Base-by-base conservation (phyloP, 2,113 vertebrate species). In the Tyrannus savana region DNA sequence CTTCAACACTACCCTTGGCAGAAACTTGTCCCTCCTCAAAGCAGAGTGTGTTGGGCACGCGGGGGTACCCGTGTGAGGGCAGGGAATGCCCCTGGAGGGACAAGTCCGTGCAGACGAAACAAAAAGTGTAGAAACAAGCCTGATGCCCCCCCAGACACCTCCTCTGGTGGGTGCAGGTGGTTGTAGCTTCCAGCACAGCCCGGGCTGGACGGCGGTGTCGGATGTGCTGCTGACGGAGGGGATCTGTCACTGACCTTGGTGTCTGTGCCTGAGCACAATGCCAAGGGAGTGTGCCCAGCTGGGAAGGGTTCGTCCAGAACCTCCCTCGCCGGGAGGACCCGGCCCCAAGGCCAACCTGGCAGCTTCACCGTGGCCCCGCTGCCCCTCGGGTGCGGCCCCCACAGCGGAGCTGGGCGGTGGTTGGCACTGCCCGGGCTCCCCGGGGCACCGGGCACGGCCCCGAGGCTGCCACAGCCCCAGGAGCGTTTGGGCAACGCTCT, bases 201-300 rank as follows among this genome's bases (percentile, higher is more conserved):
- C 1, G 0, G 0, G 50, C 66, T 21, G 74, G 52, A 3, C 2
- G 0, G 28, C 0, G 6, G 44, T 7, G 5, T 25, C 0, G 0
- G 74, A 23, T 9, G 39, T 10, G 31, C 92, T 12, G 42, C 81
- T 9, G 64, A 44, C 13, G 8, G 25, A 28, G 74, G 24, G 31
- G 3, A n/a, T 58, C 28, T 10, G 66, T 13, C 12, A 1, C 71
- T 8, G 93, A 83, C 79, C 93, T 79, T 19, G 78, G 72, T 1
- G 66, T 75, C 33, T 7, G 74, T 8, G 8, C 7, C 17, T 0
- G 2, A 91, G 62, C 14, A 13, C 30, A 49, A 2, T 0, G 22
- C 49, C 71, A 16, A 58, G 37, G 35, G 27, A 1, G 18, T 0
- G 2, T 2, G 13, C 50, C 2, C 5, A 2, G 9, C 60, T 31